Conservation (phyloP, 2,888 invertebrate species). For the Bhutanitis thaidina region DNA sequence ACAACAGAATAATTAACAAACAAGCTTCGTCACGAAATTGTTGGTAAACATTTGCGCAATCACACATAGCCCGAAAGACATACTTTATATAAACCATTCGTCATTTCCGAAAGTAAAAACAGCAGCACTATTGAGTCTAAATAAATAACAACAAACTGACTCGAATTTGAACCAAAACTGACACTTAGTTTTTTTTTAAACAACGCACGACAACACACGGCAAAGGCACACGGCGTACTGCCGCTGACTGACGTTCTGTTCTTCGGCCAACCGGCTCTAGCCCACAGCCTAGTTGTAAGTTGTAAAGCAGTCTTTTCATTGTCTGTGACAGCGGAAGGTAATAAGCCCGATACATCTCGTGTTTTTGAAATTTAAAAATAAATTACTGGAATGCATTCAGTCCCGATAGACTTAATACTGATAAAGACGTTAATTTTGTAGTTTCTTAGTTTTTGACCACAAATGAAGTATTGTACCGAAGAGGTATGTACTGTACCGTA, state of each 20-base stretch:
- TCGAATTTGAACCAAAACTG: constrained; percentile 34
- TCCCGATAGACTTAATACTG: too few species aligned
- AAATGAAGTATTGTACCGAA: too few species aligned
- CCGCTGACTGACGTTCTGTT: constrained; percentile 10
- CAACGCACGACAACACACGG: constrained; percentile 29
- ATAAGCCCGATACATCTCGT: not conserved
- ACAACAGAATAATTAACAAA: constrained; percentile 9
- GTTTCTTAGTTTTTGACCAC: too few species aligned
- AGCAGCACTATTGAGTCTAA: not conserved
- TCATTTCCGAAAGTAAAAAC: constrained; percentile 11
- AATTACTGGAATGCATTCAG: too few species aligned
- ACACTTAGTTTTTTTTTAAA: constrained; percentile 28
- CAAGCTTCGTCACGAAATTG: constrained; percentile 14
- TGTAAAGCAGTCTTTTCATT: constrained; percentile 26
- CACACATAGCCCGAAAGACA: constrained; percentile 4
- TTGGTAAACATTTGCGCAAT: constrained; percentile 12
- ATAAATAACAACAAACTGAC: constrained; percentile 15
- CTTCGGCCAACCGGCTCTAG: constrained; percentile 24
- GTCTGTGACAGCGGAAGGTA: constrained; percentile 14
- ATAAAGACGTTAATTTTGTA: too few species aligned
- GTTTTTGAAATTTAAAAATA: not conserved
- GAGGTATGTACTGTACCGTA: too few species aligned
- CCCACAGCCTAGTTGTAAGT: constrained; percentile 23
- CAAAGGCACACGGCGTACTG: constrained; percentile 40
- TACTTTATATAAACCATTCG: constrained; percentile 11